Evolutionary conservation across 2,888 invertebrate genomes (phyloP), one percentile per base, ranked within the genome.

Genomic region (Loripinus fragilis): DNA sequence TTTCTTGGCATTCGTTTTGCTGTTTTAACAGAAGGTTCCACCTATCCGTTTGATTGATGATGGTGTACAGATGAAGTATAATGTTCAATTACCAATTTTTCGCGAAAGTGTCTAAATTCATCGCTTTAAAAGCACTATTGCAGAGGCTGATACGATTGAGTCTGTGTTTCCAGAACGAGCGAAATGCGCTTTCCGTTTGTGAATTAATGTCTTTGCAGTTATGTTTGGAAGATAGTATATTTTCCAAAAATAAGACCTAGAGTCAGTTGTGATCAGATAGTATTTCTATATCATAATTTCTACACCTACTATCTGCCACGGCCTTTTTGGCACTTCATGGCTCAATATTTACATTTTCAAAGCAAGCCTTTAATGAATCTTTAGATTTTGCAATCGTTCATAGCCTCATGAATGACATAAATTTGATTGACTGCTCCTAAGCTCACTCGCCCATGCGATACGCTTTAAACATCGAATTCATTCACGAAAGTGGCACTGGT

Each of bases 211-310:
- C 23, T 50, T 68, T 48, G 68, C 52, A 15, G 52, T 48, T 23
- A 52, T 48, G 23, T 45, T 38, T 33, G 35, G 23, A 20, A 74
- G 52, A 20, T 68, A 60, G 41, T 42, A 50, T 42, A 68, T 67
- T 68, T 74, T 68, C 30, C 20, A 60, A 60, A 50, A 68, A n/a
- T 30, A 10, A 2, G 67, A 74, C 23, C 20, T 33, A 28, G 48
- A 74, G 50, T 74, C 74, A 48, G 30, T 23, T 23, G 64, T 64
- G 15, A 74, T 55, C 25, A 74, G 67, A 68, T 74, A 74, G 35
- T 67, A 17, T 35, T 45, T 68, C 28, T 67, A 41, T 20, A 23
- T 52, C 28, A 68, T 42, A 15, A 74, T 23, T 55, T 74, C 74
- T 28, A 64, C 45, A n/a, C 67, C 74, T 25, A 74, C 55, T 68